Base-by-base conservation (phyloP, 2,797 vertebrate genomes). In the Mionectes olivaceus region DNA sequence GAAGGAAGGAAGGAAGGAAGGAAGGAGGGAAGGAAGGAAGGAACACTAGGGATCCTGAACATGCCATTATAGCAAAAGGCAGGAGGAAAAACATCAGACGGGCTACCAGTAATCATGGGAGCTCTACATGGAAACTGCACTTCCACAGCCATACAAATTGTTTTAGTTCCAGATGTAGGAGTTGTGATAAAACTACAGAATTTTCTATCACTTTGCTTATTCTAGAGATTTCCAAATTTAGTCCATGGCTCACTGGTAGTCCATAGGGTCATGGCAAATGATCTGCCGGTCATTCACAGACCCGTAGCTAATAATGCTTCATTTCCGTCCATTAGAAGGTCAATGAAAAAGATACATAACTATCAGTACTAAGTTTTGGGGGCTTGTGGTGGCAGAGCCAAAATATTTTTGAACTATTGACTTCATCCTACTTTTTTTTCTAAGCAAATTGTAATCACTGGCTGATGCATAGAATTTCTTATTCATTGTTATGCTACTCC, bases 1-100 rank as follows among this genome's bases (percentile, higher is more conserved):
- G 32, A 0, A 52, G 37, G 49, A 0, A 44, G 37, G 27, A 0
- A 43, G 78, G 37, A 0, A 59, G 37, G 64, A 11, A 59, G 63
- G 53, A 2, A 39, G 63, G 8, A 8, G 27, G 57, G 17, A 11
- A 39, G 18, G 25, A 8, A 8, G 37, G 28, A 5, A 43, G 56
- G 23, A 25, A 52, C 10, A 18, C 17, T 19, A 30, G 28, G 28
- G 28, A 52, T 52, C 50, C 50, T 19, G 18, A 52, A 30, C 18
- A 7, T 52, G 17, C 17, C 28, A 30, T 52, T 19, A 19, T 30
- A 52, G 50, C 17, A 52, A 52, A 52, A 86, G 18, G 27, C n/a
- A 33, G 39, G 68, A 84, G 41, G 39, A 44, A 39, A 19, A 52
- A 13, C 28, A 2, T 44, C 49, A 23, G 39, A 18, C 7, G 55